Evolutionary conservation across 1,140 invertebrate genomes (phyloP).

Genomic region (Caenorhabditis briggsae): DNA sequence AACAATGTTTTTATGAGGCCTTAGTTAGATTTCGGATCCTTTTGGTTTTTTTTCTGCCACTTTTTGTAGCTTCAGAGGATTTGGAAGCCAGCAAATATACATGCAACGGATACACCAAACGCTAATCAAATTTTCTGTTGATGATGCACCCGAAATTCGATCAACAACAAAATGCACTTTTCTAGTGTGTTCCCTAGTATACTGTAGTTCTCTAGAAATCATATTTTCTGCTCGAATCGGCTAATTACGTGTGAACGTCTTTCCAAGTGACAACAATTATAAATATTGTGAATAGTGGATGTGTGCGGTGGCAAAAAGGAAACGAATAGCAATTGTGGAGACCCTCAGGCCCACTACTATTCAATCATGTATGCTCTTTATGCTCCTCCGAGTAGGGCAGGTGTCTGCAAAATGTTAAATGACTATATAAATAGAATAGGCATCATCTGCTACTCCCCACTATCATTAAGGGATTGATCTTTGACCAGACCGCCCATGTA

Average conservation of each 20-base stretch:
- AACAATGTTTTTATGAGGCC: not conserved
- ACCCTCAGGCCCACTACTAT: not conserved
- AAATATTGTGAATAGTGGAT: conserved; percentile 48
- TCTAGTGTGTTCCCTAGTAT: not conserved
- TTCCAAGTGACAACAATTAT: conserved; percentile 49
- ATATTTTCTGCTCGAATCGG: not conserved
- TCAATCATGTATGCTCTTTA: conserved; percentile 29
- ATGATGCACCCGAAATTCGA: not conserved
- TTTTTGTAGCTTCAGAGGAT: too few species aligned
- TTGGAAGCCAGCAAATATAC: not conserved
- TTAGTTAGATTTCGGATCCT: too few species aligned
- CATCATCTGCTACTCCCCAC: too few species aligned
- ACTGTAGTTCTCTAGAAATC: too few species aligned
- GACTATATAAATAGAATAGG: conserved; percentile 44
- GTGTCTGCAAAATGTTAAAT: conserved; percentile 46
- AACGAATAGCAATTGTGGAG: conserved; percentile 24
- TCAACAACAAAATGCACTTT: not conserved
- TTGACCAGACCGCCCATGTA: not conserved
- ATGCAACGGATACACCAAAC: not conserved
- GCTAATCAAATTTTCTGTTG: not conserved
- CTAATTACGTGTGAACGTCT: not conserved
- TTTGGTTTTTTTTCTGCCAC: too few species aligned
- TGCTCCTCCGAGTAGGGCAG: not conserved
- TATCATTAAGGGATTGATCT: conserved; percentile 39
- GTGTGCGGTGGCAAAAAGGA: conserved; percentile 2